phyloP scores from a whole-genome alignment of 2,113 vertebrate genomes.

The Xerus inauris region DNA sequence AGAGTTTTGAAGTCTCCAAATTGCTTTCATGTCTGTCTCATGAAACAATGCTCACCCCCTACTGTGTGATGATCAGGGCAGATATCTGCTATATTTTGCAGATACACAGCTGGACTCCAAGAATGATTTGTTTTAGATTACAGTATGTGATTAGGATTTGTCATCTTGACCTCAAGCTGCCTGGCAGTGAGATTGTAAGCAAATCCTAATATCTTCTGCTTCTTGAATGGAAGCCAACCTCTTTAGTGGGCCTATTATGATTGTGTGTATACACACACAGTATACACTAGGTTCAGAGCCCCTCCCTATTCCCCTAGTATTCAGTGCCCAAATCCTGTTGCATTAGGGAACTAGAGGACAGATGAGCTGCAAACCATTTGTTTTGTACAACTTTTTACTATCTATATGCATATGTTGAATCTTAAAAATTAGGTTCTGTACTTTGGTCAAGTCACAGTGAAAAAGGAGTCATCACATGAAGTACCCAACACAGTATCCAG shows the following conservation, averaged over 20 bases:
- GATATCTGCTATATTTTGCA: neutral
- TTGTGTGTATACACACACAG: neutral
- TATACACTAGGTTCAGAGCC: neutral
- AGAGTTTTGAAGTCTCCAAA: neutral
- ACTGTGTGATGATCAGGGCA: neutral
- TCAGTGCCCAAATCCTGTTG: neutral
- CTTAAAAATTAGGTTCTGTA: slow-evolving; percentile 8
- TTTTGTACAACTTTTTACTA: neutral
- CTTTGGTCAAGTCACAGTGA: neutral
- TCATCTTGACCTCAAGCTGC: neutral
- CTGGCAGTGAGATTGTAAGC: neutral
- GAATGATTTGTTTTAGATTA: neutral
- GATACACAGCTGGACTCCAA: neutral
- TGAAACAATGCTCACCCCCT: neutral
- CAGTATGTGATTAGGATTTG: neutral
- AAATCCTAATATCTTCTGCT: neutral
- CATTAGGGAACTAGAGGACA: neutral
- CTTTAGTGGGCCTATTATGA: neutral
- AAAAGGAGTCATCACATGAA: neutral
- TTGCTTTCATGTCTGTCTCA: neutral
- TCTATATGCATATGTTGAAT: neutral
- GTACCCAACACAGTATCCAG: neutral
- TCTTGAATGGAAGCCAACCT: neutral
- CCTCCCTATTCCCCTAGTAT: neutral
- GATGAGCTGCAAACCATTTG: neutral